A percentile compares a stretch with the other conserved stretches of the same genome.
These are phyloP conservation scores for Perca schrenkii DNA, from an alignment of 2,113 vertebrate species.

Conservation along the genomic window DNA sequence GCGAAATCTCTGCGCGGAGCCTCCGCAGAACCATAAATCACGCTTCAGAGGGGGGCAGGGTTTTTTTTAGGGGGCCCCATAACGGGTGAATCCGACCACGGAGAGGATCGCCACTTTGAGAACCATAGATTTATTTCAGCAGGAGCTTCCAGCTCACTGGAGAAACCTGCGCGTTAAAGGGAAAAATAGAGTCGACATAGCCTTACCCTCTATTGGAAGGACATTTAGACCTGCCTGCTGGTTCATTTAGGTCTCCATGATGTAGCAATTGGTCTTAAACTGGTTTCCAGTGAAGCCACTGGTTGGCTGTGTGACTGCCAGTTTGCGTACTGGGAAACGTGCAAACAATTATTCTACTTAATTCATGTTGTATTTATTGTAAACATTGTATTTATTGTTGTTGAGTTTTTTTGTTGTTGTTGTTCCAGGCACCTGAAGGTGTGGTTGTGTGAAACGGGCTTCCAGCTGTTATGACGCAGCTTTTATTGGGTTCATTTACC, in stretches of 20 bases:
- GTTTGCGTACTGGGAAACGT: conserved; percentile 58
- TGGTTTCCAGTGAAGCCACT: conserved; percentile 73
- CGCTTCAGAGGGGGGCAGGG: no score
- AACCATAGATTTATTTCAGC: conserved; percentile 28
- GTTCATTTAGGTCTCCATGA: conserved; percentile 65
- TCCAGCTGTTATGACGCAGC: conserved; percentile 65
- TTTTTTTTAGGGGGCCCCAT: neutral
- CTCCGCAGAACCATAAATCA: no score
- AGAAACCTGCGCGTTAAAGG: conserved; percentile 9
- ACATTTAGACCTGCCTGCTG: conserved; percentile 65
- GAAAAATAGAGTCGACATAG: conserved; percentile 33
- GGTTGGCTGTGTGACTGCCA: conserved; percentile 68
- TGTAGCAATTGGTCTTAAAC: conserved; percentile 60
- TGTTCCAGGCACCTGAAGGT: conserved; percentile 27
- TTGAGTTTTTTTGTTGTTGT: neutral
- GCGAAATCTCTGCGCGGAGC: no score
- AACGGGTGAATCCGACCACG: neutral
- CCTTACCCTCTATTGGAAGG: conserved; percentile 52
- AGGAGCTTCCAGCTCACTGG: neutral
- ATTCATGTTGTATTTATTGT: conserved; percentile 73
- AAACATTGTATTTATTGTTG: conserved; percentile 63
- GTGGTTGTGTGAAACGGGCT: conserved; percentile 72
- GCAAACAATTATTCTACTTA: conserved; percentile 47
- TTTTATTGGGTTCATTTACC: conserved; percentile 39
- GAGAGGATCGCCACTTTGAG: conserved; percentile 34